phyloP scores from a whole-genome alignment of 2,888 invertebrate genomes.

The Caenorhabditis virilis region DNA sequence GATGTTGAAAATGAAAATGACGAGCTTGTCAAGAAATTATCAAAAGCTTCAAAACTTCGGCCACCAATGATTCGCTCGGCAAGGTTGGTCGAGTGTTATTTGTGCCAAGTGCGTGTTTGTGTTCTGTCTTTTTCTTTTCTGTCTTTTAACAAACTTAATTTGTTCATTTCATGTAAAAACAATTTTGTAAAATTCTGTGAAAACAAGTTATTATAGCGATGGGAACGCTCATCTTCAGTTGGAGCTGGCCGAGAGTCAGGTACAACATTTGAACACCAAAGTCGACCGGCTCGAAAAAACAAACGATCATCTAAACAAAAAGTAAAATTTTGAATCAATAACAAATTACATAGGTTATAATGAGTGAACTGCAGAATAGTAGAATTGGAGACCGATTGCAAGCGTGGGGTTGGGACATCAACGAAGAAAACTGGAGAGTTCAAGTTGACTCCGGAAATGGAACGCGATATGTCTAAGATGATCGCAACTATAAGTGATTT shows the following conservation, averaged over 20 bases:
- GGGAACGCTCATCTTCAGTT: constrained; percentile 69
- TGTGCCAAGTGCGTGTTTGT: constrained; percentile 36
- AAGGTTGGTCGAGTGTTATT: constrained; percentile 50
- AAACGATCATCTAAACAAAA: constrained; percentile 57
- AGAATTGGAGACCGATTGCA: constrained; percentile 61
- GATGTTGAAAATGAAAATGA: constrained; percentile 96
- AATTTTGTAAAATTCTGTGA: neutral
- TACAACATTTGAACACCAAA: constrained; percentile 81
- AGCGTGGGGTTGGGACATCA: constrained; percentile 76
- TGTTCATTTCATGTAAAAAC: neutral
- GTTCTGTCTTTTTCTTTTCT: too few species aligned
- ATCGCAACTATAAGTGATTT: constrained; percentile 61
- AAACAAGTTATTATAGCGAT: constrained; percentile 58
- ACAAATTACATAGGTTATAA: too few species aligned
- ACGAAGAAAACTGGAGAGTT: constrained; percentile 75
- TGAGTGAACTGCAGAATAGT: constrained; percentile 53
- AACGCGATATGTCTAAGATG: constrained; percentile 59
- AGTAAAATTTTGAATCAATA: constrained; percentile 31
- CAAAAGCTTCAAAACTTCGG: constrained; percentile 84
- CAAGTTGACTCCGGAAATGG: constrained; percentile 59
- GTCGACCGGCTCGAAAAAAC: constrained; percentile 73
- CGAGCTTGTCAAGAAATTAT: constrained; percentile 88
- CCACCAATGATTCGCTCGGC: constrained; percentile 55
- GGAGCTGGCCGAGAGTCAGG: constrained; percentile 76
- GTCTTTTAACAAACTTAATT: neutral